Conservation (phyloP, 2,797 vertebrate species). For the Heliangelus exortis region DNA sequence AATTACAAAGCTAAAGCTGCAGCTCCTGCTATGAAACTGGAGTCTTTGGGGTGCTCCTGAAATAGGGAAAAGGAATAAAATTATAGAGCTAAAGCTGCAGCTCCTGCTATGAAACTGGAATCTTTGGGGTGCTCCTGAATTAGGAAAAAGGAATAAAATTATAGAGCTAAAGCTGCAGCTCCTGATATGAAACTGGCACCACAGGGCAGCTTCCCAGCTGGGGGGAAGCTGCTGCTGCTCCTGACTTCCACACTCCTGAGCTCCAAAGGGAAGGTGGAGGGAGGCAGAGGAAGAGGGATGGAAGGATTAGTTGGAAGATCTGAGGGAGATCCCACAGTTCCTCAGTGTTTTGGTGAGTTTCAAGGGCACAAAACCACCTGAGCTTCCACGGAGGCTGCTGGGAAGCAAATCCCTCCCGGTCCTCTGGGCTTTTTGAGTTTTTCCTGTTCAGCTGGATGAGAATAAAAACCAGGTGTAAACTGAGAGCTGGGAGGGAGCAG, state of each 20-base stretch:
- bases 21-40: background rate
- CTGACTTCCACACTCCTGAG: background rate
- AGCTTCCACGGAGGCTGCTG: background rate
- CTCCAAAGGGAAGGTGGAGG: background rate
- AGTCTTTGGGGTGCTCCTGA: too few species aligned
- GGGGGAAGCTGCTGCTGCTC: background rate
- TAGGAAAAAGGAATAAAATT: background rate
- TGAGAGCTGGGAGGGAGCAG: background rate
- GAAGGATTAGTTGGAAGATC: background rate
- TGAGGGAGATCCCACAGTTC: background rate
- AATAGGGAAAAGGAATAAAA: background rate
- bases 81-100: background rate
- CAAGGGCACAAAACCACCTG: background rate
- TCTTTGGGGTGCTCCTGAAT: rapidly evolving
- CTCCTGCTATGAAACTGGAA: background rate
- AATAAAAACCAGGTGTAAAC: background rate
- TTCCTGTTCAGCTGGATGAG: background rate
- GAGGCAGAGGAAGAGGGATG: rapidly evolving
- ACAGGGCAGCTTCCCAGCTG: background rate
- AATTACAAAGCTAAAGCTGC: background rate
- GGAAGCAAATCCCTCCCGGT: background rate
- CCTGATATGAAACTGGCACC: background rate
- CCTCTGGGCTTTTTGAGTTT: background rate
- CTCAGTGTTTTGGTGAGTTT: background rate
- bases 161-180: background rate